Evolutionary conservation across 2,113 vertebrate species (phyloP).

Genomic region (Emydura subglobosa): DNA sequence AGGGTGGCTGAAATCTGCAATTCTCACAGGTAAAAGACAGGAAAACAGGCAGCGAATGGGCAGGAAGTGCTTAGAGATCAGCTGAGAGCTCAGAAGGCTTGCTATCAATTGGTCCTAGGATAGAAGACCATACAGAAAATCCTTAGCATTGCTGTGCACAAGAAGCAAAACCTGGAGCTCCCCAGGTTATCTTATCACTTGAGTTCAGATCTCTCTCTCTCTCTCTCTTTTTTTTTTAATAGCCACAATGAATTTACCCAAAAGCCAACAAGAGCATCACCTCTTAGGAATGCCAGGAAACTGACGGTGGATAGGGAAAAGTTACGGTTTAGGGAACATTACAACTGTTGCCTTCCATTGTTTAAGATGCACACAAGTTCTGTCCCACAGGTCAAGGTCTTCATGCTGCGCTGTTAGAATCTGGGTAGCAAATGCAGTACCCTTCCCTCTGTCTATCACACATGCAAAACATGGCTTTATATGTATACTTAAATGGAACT

Average conservation of each 20-base stretch:
- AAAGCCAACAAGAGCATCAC: neutral
- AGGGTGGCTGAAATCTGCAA: neutral
- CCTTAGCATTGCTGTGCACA: neutral
- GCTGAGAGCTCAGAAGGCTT: neutral
- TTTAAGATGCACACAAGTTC: neutral
- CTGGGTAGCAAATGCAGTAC: neutral
- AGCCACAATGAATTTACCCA: neutral
- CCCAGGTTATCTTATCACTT: neutral
- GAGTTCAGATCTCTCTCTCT: neutral
- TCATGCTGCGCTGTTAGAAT: neutral
- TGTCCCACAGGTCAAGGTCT: neutral
- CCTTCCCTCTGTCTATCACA: rapidly evolving
- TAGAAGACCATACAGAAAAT: neutral
- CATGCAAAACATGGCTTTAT: neutral
- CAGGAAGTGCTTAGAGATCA: neutral
- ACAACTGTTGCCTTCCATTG: rapidly evolving
- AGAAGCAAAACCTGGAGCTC: neutral
- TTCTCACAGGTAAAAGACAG: neutral
- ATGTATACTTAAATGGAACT: neutral
- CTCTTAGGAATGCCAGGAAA: neutral
- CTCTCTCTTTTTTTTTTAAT: neutral
- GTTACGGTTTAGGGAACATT: neutral
- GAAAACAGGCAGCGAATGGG: rapidly evolving
- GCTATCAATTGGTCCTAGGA: neutral
- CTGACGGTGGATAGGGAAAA: neutral